phyloP scores from a whole-genome alignment of 2,113 vertebrate genomes.

The Litocranius walleri region DNA sequence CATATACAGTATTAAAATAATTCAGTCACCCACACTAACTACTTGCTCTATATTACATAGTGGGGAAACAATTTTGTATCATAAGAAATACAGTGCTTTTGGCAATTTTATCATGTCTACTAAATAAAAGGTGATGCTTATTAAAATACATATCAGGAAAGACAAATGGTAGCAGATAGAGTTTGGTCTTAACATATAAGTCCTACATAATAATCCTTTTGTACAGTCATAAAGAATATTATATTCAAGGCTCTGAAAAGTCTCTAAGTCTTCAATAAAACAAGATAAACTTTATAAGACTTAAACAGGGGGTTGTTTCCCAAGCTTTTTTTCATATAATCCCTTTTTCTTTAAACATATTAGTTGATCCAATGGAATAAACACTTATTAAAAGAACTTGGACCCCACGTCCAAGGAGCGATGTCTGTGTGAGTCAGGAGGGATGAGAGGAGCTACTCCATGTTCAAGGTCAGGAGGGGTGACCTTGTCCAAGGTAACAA shows the following conservation, averaged over 20 bases:
- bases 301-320: background rate
- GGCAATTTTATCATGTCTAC: background rate
- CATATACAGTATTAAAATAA: background rate
- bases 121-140: background rate
- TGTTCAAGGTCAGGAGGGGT: no score
- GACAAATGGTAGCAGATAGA: background rate
- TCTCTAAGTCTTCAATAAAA: background rate
- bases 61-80: background rate
- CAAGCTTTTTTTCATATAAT: background rate
- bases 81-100: background rate
- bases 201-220: background rate
- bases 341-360: background rate
- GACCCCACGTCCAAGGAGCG: rapidly evolving
- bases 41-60: background rate
- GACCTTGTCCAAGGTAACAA: no score
- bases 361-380: background rate
- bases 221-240: background rate
- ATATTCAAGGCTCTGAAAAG: background rate
- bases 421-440: no score
- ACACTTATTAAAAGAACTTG: background rate
- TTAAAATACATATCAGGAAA: background rate
- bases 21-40: background rate
- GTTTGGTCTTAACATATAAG: background rate
- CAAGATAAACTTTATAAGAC: background rate
- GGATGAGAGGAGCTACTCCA: no score